A percentile compares a stretch with the other conserved stretches of the same genome.
Conservation (phyloP, 2,797 vertebrate species). For the Melopsittacus undulatus region DNA sequence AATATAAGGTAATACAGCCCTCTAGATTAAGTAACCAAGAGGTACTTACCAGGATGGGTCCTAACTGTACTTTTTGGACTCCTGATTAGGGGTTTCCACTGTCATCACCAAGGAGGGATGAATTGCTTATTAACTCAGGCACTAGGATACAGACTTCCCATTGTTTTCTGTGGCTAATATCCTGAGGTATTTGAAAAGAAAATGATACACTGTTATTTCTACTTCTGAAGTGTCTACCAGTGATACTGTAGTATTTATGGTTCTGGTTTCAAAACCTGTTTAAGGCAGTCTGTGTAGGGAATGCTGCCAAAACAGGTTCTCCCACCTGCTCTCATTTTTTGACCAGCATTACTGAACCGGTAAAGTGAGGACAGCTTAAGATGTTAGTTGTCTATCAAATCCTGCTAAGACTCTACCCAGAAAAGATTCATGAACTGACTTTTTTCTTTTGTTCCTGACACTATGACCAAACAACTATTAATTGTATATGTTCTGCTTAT, state of each 20-base stretch:
- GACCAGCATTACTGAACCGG: not conserved
- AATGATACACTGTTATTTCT: not conserved
- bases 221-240: not conserved
- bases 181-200: not conserved
- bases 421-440: not conserved
- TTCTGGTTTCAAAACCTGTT: not conserved
- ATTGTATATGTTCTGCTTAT: not conserved
- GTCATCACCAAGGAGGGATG: not conserved
- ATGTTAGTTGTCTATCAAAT: not conserved
- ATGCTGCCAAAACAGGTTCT: not conserved
- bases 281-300: not conserved
- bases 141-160: not conserved
- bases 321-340: not conserved
- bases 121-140: not conserved
- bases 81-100: not conserved
- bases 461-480: not conserved
- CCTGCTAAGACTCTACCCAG: not conserved
- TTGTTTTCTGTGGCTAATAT: not conserved
- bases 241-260: not conserved
- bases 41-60: not conserved
- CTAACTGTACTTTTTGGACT: not conserved
- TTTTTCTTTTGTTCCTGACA: not conserved
- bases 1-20: not conserved
- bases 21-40: not conserved
- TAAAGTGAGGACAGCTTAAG: not conserved